These are phyloP conservation scores for Pseudopleuronectes americanus DNA, from an alignment of 2,797 vertebrate species.

Conservation along the genomic window DNA sequence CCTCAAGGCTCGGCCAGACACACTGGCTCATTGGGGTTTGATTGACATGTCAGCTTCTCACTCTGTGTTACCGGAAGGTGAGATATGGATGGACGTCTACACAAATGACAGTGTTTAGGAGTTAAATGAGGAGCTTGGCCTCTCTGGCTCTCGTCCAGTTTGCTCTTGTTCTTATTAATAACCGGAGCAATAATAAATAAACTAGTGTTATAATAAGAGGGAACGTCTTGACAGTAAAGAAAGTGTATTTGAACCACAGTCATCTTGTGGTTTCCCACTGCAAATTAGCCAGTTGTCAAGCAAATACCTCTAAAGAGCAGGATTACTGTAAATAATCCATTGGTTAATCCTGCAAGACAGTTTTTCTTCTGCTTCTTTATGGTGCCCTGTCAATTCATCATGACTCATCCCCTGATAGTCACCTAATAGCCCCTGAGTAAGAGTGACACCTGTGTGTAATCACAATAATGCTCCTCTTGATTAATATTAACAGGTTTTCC, in stretches of 20 bases:
- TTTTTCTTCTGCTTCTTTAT: constrained; percentile 1
- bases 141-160: constrained; percentile 9
- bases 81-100: constrained; percentile 31
- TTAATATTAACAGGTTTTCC: constrained; percentile 49
- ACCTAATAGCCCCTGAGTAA: constrained; percentile 24
- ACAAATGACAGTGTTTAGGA: constrained; percentile 16
- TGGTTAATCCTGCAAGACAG: constrained; percentile 3
- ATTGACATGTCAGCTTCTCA: constrained; percentile 64
- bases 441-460: constrained; percentile 45
- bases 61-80: constrained; percentile 33
- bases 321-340: constrained; percentile 20
- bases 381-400: constrained; percentile 19
- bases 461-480: constrained; percentile 36
- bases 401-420: constrained; percentile 1
- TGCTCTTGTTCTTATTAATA: constrained; percentile 29
- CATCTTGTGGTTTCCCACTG: constrained; percentile 13
- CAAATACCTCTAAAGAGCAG: constrained; percentile 19
- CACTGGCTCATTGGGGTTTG: constrained; percentile 72
- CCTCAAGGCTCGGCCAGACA: constrained; percentile 77
- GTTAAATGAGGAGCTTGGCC: constrained; percentile 16
- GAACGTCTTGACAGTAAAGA: constrained; percentile 7
- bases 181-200: constrained; percentile 16
- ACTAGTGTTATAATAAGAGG: constrained; percentile 4
- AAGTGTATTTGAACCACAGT: neutral
- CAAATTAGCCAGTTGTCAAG: constrained; percentile 25